phyloP scores from a whole-genome alignment of 53 echinoderm and acorn worm species.

The Temnopleurus reevesii region DNA sequence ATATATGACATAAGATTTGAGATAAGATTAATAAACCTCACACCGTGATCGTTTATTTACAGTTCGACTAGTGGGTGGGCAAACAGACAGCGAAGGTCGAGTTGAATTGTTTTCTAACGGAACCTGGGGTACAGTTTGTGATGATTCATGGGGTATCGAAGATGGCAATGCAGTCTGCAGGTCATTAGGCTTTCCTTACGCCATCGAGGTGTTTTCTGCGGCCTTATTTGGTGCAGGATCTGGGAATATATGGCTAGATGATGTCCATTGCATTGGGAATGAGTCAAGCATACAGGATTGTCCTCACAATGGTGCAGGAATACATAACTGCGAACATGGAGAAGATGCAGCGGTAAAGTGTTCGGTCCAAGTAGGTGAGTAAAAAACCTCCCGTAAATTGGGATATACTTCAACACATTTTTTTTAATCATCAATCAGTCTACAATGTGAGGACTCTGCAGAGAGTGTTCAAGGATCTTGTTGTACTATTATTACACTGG shows the following conservation, averaged over 20 bases:
- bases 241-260: constrained; percentile 42
- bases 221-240: constrained; percentile 55
- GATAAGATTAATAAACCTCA: too few relatives aligned
- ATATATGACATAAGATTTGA: too few relatives aligned
- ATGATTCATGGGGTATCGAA: constrained; percentile 53
- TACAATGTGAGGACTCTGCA: too few relatives aligned
- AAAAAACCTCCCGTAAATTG: too few relatives aligned
- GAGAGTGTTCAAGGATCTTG: too few relatives aligned
- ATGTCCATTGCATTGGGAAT: constrained; percentile 8
- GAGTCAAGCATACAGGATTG: constrained; percentile 42
- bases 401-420: too few relatives aligned
- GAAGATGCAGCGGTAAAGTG: constrained; percentile 24
- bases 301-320: constrained; percentile 23
- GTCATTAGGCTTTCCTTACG: constrained; percentile 49
- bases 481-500: too few relatives aligned
- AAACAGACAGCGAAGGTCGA: constrained; percentile 41
- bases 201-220: not conserved
- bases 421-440: too few relatives aligned
- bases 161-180: constrained; percentile 65
- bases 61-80: constrained; percentile 61
- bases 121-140: constrained; percentile 66
- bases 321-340: constrained; percentile 28
- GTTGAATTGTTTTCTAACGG: constrained; percentile 62
- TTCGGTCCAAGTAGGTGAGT: not conserved
- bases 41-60: too few relatives aligned